Evolutionary conservation across 2,113 vertebrate species (phyloP).

Genomic region (Coryphaenoides rupestris): DNA sequence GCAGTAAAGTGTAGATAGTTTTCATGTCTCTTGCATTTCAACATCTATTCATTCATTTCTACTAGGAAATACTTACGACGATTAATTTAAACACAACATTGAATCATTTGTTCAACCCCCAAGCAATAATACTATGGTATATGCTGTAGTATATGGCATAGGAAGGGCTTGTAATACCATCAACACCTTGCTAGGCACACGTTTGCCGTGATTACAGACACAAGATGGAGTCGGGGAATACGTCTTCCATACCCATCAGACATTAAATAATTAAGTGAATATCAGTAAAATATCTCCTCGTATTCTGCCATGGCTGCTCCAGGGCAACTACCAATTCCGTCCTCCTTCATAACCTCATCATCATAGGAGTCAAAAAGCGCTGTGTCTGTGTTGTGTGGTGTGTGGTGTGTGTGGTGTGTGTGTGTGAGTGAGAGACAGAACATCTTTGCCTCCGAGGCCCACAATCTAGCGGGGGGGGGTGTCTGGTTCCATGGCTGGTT

Average conservation of each 20-base stretch:
- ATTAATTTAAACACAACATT: too few relatives aligned
- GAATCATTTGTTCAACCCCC: too few relatives aligned
- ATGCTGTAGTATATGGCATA: too few relatives aligned
- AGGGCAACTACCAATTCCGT: conserved; percentile 53
- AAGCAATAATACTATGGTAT: too few relatives aligned
- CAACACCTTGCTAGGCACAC: neutral
- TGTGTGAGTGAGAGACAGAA: neutral
- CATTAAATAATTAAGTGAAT: conserved; percentile 40
- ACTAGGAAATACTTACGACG: too few relatives aligned
- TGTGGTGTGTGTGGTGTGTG: neutral
- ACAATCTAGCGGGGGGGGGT: conserved; percentile 36
- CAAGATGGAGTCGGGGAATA: neutral
- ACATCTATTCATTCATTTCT: too few relatives aligned
- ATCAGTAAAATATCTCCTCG: neutral
- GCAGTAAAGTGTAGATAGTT: too few relatives aligned
- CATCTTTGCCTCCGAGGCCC: conserved; percentile 15
- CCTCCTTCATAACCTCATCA: too few relatives aligned
- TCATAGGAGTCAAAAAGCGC: too few relatives aligned
- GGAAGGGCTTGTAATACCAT: too few relatives aligned
- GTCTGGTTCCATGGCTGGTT: conserved; percentile 32
- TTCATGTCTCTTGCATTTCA: too few relatives aligned
- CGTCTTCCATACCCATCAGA: conserved; percentile 28
- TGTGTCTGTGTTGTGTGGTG: too few relatives aligned
- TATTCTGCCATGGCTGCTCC: conserved; percentile 52
- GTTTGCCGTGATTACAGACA: neutral